These are phyloP conservation scores for Oreortyx pictus DNA, from an alignment of 2,797 vertebrate genomes.

Conservation along the genomic window DNA sequence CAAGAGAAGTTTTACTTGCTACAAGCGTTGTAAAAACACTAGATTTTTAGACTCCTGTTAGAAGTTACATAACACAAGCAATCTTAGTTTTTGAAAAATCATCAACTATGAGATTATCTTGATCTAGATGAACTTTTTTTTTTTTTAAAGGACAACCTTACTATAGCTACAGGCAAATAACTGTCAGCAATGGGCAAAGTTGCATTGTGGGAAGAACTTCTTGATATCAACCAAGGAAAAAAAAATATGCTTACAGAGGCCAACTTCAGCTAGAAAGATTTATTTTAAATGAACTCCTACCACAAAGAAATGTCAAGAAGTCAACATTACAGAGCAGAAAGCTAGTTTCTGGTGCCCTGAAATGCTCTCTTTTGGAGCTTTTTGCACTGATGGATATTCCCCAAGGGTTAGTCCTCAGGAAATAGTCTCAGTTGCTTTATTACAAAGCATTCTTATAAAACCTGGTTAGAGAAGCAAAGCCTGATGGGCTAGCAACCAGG, in stretches of 20 bases:
- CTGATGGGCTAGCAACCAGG: not conserved
- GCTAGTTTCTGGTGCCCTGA: not conserved
- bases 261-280: not conserved
- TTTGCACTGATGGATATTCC: not conserved
- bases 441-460: not conserved
- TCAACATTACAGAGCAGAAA: not conserved
- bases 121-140: not conserved
- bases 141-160: not conserved
- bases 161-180: not conserved
- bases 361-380: not conserved
- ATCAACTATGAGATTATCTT: not conserved
- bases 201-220: not conserved
- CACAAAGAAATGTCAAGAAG: not conserved
- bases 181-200: not conserved
- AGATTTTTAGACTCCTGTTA: not conserved
- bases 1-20: not conserved
- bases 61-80: not conserved
- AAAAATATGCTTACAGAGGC: not conserved
- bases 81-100: not conserved
- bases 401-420: not conserved
- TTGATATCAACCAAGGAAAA: not conserved
- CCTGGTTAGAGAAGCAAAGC: not conserved
- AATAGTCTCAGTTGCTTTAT: not conserved
- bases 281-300: not conserved
- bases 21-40: not conserved